Base-by-base conservation (phyloP, 2,888 invertebrate species). In the Himalopsyche kuldschensis region DNA sequence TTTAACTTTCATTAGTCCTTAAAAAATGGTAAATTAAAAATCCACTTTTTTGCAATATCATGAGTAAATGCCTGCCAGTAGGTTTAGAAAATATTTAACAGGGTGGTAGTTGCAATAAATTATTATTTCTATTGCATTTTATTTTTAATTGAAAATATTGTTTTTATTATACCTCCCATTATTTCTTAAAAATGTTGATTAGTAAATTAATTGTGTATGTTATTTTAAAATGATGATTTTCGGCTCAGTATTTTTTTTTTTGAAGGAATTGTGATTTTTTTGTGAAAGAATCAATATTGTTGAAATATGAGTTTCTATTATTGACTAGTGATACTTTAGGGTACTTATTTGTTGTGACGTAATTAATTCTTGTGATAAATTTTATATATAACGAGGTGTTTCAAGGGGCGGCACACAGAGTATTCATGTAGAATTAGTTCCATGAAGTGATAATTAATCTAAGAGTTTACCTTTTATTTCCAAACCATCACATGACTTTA, bases 301-400 rank as follows among this genome's bases (percentile, higher is more conserved):
- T 69, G 69, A 69, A 69, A 69, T 30, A 1, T 69, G 27, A 27
- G 69, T 69, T 69, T 27, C 15, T 69, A 69, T 69, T 69, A 69
- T 69, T 69, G 69, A 69, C 69, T 69, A 69, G 69, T 69, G 69
- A 69, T 69, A 69, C 69, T 27, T 8, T 69, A 69, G 69, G 27
- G 69, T 69, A 69, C 69, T 69, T 69, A 69, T 69, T 69, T 69
- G 69, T 69, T 69, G 69, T 69, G 69, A 69, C 69, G 69, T 69
- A 69, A 69, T 41, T 41, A 41, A 41, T 69, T 69, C 30, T 69
- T 69, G 69, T 69, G 69, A 69, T 69, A 69, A 69, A 69, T 69
- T 69, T 69, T 69, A 69, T 69, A 69, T 30, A 69, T 69, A 27
- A 69, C 27, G 69, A 69, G 15, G 27, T 69, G 15, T 69, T 69